Base-by-base conservation (phyloP, 2,797 vertebrate species). In the Buceros bicornis region DNA sequence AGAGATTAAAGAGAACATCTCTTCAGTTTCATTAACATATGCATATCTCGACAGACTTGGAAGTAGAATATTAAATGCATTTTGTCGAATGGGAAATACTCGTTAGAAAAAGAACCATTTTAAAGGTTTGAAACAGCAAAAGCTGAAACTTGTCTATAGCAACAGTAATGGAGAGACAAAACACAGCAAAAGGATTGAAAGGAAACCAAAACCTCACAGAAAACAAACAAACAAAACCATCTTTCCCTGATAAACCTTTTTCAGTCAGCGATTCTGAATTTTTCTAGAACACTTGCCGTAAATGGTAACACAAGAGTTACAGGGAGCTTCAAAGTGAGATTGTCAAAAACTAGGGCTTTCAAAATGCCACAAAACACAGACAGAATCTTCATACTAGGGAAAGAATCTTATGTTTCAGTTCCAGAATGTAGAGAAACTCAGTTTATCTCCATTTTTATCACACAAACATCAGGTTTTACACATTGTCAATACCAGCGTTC, bases 101-200 rank as follows among this genome's bases (percentile, higher is more conserved):
- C 95, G 93, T 93, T 97, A 97, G 91, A 97, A 90, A 97, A 95
- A 96, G 89, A 97, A 79, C 90, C 91, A 93, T 89, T 96, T 97
- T 96, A 95, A 87, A 96, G 89, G 85, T 97, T 97, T 94, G 95
- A 89, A 91, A 82, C 45, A 81, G 90, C 76, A 97, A 95, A 93
- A 91, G 93, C 53, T 83, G 88, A 92, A 85, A 94, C 62, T 89
- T 82, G 86, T 79, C 72, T 94, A n/a, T 62, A 77, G 91, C 74
- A 91, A 95, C 81, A 79, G 56, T 48, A 91, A 77, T 5, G 25
- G 72, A 35, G 70, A 83, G 54, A 93, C 33, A 69, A 79, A 95
- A 92, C 54, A 73, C 61, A 90, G 72, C 61, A 91, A 88, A 33
- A 78, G 70, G 56, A 92, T 2, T 87, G 89, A 95, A 93, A 89